These are phyloP conservation scores for Melinaea menophilus DNA, from an alignment of 2,888 invertebrate genomes.

Conservation along the genomic window DNA sequence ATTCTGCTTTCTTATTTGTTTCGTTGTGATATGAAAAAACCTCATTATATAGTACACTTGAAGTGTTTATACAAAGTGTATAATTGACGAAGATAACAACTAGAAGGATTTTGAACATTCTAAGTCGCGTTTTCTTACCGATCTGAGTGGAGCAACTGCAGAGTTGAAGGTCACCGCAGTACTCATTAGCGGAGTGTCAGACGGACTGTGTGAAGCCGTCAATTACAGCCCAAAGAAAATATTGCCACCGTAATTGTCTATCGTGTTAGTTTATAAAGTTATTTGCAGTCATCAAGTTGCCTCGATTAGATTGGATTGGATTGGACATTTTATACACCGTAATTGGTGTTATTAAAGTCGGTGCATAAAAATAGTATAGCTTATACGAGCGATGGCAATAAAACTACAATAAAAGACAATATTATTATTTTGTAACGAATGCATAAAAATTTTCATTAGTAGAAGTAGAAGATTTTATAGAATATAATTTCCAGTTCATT, in stretches of 20 bases:
- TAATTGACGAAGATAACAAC: constrained; percentile 38
- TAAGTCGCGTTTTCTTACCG: constrained; percentile 35
- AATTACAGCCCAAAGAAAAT: constrained; percentile 65
- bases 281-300: constrained; percentile 8
- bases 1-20: constrained; percentile 50
- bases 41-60: constrained; percentile 47
- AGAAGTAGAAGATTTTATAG: too few species aligned
- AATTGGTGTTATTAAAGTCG: constrained; percentile 1
- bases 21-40: constrained; percentile 53
- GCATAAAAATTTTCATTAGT: too few species aligned
- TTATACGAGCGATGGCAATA: background rate
- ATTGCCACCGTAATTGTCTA: constrained; percentile 54
- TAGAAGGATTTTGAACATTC: constrained; percentile 43
- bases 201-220: constrained; percentile 57
- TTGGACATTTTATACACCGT: constrained; percentile 4
- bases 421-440: too few species aligned
- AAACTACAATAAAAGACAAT: too few species aligned
- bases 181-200: constrained; percentile 58
- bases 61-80: constrained; percentile 35
- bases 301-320: constrained; percentile 12
- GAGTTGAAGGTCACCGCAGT: constrained; percentile 46
- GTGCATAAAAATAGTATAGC: background rate
- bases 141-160: constrained; percentile 42
- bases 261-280: constrained; percentile 35
- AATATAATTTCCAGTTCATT: too few species aligned